phyloP scores from a whole-genome alignment of 2,888 invertebrate species.

The Euplexia lucipara region DNA sequence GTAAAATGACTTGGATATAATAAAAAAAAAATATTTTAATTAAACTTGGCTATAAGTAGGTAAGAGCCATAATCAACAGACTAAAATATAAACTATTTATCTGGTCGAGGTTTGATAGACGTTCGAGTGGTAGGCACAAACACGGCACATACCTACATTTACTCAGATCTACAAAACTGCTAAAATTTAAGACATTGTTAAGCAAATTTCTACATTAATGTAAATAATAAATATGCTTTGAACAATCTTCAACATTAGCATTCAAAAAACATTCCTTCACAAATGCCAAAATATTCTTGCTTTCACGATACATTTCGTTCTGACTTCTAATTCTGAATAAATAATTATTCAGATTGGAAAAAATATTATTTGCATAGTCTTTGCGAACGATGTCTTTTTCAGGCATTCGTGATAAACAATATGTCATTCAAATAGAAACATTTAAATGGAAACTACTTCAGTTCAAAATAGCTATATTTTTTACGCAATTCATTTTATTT shows the following conservation, averaged over 20 bases:
- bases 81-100: too few species aligned
- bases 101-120: too few species aligned
- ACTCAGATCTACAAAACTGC: too few species aligned
- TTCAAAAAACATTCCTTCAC: conserved; percentile 16
- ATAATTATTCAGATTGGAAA: neutral
- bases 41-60: too few species aligned
- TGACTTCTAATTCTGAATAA: neutral
- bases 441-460: too few species aligned
- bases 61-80: too few species aligned
- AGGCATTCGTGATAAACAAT: conserved; percentile 9
- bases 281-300: conserved; percentile 9
- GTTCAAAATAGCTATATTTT: too few species aligned
- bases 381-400: neutral
- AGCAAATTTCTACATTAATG: neutral
- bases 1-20: too few species aligned
- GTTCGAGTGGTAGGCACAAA: too few species aligned
- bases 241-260: conserved; percentile 29
- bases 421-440: too few species aligned
- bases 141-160: neutral
- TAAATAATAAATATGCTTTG: neutral
- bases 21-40: too few species aligned
- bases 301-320: conserved; percentile 5
- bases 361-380: conserved; percentile 3
- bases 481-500: too few species aligned
- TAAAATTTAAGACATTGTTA: neutral